phyloP scores from a whole-genome alignment of 2,113 vertebrate genomes.

The Nycticorax nycticorax region DNA sequence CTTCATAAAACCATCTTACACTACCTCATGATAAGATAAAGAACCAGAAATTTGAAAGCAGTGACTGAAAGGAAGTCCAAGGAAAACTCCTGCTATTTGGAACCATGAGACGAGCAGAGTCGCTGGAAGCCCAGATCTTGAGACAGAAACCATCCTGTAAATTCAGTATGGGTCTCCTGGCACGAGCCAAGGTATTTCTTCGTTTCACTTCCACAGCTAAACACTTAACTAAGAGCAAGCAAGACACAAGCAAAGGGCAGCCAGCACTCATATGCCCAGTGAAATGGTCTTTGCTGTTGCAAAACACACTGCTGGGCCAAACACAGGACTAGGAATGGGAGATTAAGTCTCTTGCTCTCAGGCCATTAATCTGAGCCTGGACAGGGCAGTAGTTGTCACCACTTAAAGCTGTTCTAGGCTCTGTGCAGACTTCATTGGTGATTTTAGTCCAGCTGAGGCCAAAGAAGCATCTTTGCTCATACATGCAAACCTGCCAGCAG shows the following conservation, averaged over 20 bases:
- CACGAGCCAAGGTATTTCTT: background rate
- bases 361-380: background rate
- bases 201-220: background rate
- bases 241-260: background rate
- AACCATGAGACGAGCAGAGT: background rate
- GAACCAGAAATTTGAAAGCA: constrained; percentile 11
- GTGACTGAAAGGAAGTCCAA: background rate
- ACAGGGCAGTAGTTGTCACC: background rate
- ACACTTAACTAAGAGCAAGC: background rate
- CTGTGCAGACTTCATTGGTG: background rate
- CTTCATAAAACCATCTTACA: constrained; percentile 5
- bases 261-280: background rate
- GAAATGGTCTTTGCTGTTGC: background rate
- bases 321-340: background rate
- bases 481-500: background rate
- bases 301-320: background rate
- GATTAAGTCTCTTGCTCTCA: background rate
- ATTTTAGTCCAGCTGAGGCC: background rate
- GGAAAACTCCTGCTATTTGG: constrained; percentile 6
- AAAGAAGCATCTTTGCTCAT: background rate
- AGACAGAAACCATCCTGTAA: background rate
- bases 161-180: background rate
- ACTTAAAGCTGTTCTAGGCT: background rate
- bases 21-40: background rate
- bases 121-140: background rate